Evolutionary conservation across 2,113 vertebrate genomes (phyloP).

Genomic region (Eulemur rufifrons): DNA sequence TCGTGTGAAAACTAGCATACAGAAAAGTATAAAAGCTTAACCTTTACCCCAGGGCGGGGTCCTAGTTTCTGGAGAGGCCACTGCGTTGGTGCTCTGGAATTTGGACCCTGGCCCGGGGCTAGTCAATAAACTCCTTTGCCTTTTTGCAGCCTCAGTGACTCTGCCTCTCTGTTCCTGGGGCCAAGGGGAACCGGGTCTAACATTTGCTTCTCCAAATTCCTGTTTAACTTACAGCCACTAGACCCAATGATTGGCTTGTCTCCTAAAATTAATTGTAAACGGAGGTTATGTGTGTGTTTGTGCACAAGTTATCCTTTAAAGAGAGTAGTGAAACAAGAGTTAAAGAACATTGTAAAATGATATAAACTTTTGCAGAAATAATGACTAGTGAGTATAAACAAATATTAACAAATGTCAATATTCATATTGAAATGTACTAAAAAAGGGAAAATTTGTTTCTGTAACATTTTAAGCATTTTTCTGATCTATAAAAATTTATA

Average conservation of each 20-base stretch:
- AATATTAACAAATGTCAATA: background rate
- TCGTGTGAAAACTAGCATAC: no score
- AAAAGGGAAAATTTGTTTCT: background rate
- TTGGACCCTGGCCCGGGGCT: no score
- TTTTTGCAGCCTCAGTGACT: no score
- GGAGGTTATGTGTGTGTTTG: background rate
- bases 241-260: background rate
- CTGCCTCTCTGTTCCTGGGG: no score
- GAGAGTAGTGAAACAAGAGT: background rate
- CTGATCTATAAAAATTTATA: background rate
- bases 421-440: background rate
- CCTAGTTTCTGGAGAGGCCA: no score
- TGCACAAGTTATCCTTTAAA: background rate
- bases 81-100: no score
- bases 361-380: background rate
- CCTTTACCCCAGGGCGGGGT: no score
- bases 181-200: no score
- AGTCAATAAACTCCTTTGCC: no score
- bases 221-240: background rate
- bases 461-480: constrained; percentile 6
- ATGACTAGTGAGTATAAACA: background rate
- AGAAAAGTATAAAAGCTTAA: no score
- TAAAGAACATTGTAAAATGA: constrained; percentile 18
- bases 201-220: background rate
- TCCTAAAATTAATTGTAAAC: background rate